These are phyloP conservation scores for Crotalus horridus DNA, from an alignment of 2,113 vertebrate species.

Conservation along the genomic window DNA sequence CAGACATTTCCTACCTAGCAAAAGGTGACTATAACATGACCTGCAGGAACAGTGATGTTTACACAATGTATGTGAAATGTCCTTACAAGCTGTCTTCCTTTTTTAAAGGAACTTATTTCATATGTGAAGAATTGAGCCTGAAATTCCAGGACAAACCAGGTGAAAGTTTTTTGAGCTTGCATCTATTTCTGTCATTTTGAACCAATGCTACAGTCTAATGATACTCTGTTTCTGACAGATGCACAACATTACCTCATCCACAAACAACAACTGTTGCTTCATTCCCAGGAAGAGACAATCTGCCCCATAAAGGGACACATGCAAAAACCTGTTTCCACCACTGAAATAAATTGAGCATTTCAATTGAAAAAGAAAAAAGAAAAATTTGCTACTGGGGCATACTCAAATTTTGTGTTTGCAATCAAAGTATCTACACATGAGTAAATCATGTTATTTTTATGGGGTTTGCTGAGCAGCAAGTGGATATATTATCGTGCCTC, in stretches of 20 bases:
- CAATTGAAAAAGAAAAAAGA: background rate
- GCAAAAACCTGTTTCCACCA: background rate
- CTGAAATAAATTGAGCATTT: background rate
- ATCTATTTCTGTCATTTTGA: background rate
- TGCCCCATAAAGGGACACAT: background rate
- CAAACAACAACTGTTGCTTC: background rate
- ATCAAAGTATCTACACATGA: background rate
- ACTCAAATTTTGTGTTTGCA: background rate
- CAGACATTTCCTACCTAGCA: background rate
- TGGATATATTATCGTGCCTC: background rate
- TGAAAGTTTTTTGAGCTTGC: background rate
- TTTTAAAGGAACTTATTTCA: background rate
- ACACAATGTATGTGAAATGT: background rate
- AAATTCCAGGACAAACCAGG: background rate
- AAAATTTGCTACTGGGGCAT: background rate
- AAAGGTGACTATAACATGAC: background rate
- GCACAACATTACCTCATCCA: background rate
- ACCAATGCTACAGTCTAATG: background rate
- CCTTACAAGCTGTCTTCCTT: background rate
- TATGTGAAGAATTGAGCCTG: background rate
- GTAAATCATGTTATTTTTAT: background rate
- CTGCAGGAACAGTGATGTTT: background rate
- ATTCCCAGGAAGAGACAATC: background rate
- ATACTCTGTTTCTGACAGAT: background rate
- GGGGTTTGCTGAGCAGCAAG: background rate